Evolutionary conservation across 2,113 vertebrate genomes (phyloP).

Genomic region (Telmatochromis brichardi): DNA sequence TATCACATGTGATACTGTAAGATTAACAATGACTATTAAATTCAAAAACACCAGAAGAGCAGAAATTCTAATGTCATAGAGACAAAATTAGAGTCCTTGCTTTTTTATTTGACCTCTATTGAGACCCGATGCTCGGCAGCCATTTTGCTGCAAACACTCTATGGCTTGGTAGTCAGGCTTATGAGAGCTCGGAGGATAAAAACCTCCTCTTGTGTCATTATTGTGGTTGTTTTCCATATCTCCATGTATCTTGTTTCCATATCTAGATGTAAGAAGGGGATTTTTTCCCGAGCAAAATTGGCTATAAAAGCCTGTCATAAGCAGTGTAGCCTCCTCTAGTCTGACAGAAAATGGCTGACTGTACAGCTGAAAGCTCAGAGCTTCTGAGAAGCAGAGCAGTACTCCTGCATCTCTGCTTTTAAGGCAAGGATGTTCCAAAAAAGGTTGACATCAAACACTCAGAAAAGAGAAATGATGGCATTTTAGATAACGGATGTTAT

Average conservation of each 20-base stretch:
- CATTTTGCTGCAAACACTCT: slow-evolving; percentile 28
- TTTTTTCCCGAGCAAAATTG: not conserved
- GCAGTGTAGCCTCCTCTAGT: slow-evolving; percentile 1
- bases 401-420: not conserved
- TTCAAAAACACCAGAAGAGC: not conserved
- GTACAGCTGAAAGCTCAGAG: slow-evolving; percentile 18
- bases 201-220: not conserved
- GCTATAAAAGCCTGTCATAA: not conserved
- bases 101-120: not conserved
- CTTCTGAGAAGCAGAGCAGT: not conserved
- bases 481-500: not conserved
- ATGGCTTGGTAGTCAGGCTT: not conserved
- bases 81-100: not conserved
- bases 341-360: slow-evolving; percentile 49
- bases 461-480: not conserved
- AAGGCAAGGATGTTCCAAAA: not conserved
- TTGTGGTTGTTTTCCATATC: not conserved
- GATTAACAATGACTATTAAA: not conserved
- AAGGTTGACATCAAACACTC: not conserved
- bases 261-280: not conserved
- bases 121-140: not conserved
- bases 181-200: not conserved
- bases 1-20: not conserved
- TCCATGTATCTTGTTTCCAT: not conserved
- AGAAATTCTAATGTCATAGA: not conserved